Base-by-base conservation (phyloP, 2,797 vertebrate genomes). In the Etheostoma nigrum region DNA sequence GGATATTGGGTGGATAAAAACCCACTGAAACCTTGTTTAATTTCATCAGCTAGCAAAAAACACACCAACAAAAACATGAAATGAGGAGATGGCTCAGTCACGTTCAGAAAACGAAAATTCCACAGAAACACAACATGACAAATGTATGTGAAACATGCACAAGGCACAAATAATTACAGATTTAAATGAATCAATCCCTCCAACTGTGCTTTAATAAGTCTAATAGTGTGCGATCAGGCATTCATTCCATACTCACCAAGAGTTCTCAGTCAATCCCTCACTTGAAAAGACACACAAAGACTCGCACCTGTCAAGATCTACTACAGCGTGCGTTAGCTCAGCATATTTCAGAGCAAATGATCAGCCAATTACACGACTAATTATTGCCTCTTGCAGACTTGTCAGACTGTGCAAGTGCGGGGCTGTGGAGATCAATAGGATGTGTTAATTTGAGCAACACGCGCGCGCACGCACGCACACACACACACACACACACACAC, bases 281-380 rank as follows among this genome's bases (percentile, higher is more conserved):
- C 42, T 61, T 60, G 45, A 73, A 70, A 69, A 52, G 36, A 59
- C 21, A 14, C 45, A 27, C 59, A 77, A 66, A 67, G 63, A 55
- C 67, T 62, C 44, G 30, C 63, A 76, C 82, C 79, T 83, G 86
- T 83, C 72, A 60, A 49, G 73, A 67, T 79, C 71, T 19, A 45
- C 69, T 18, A 30, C 12, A 47, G 36, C 67, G 63, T 66, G 62
- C 67, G 76, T 58, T 65, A 44, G 64, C 85, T 90, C 90, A 90
- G 91, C 93, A 86, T 18, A 89, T 93, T 92, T 83, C 76, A 77
- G 67, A 36, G 65, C 76, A 84, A 83, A 79, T 82, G 79, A 93
- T 89, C 78, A 82, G 67, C 78, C 86, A 88, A 90, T 94, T 93
- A 91, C 73, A 71, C 30, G 51, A 80, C 79, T 89, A 89, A 92